Evolutionary conservation across 1,140 invertebrate species (phyloP).

Genomic region (Penaeus japonicus): DNA sequence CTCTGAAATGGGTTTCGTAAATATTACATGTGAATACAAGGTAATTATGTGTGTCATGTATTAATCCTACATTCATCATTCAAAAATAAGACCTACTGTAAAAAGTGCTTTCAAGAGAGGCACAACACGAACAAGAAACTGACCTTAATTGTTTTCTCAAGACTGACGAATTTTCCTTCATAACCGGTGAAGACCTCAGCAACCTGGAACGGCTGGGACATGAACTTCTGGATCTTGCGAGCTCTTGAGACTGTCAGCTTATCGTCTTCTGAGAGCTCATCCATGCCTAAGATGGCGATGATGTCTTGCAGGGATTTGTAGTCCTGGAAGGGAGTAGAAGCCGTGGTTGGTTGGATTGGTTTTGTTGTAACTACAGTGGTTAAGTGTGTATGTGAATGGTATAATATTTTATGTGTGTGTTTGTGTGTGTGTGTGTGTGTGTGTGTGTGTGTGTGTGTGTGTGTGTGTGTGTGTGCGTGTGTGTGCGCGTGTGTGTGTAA

Average conservation of each 20-base stretch:
- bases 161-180: constrained; percentile 68
- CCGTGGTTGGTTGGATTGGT: background rate
- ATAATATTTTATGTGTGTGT: no score
- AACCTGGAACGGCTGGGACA: constrained; percentile 75
- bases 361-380: no score
- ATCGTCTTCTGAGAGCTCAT: constrained; percentile 75
- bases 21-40: no score
- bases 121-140: background rate
- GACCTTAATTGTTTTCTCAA: constrained; percentile 66
- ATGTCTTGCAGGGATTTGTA: constrained; percentile 76
- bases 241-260: constrained; percentile 73
- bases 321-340: constrained; percentile 63
- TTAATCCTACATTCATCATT: background rate
- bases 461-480: no score
- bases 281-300: constrained; percentile 75
- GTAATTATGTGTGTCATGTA: no score
- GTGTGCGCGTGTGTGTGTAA: no score
- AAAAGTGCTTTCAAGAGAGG: background rate
- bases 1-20: constrained; percentile 58
- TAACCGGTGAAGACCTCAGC: constrained; percentile 69
- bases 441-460: no score
- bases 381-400: no score
- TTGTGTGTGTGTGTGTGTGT: no score
- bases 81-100: no score
- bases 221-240: constrained; percentile 73